A percentile compares a stretch with the other conserved stretches of the same genome.
Conservation (phyloP, 37 sponge, comb jelly and placozoan species). For the Agelas oroides region DNA sequence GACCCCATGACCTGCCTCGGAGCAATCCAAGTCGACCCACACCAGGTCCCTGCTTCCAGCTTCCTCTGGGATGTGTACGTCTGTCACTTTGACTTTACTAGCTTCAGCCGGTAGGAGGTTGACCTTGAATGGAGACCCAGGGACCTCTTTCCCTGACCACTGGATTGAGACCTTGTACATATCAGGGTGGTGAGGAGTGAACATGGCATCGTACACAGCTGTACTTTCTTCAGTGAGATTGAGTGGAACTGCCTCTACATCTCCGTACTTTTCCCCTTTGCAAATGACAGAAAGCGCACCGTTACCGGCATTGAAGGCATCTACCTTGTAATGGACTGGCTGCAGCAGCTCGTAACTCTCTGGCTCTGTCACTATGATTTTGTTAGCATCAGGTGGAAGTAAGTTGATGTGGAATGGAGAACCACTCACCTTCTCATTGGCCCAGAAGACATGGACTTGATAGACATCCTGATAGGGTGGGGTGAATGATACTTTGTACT, state of each 20-base stretch:
- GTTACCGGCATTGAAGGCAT: slow-evolving; percentile 55
- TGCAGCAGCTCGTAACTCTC: not conserved
- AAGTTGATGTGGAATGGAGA: slow-evolving; percentile 60
- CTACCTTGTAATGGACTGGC: not conserved
- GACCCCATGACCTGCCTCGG: not conserved
- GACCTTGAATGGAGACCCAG: slow-evolving; percentile 68
- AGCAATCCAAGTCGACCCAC: slow-evolving; percentile 16
- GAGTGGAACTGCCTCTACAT: slow-evolving; percentile 12
- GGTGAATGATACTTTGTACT: slow-evolving; percentile 32
- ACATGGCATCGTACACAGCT: slow-evolving; percentile 13
- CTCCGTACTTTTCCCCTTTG: slow-evolving; percentile 32
- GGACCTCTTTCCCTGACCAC: slow-evolving; percentile 51
- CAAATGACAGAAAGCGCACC: slow-evolving; percentile 48
- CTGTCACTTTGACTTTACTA: slow-evolving; percentile 30
- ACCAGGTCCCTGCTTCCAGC: slow-evolving; percentile 21
- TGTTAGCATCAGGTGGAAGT: slow-evolving; percentile 18
- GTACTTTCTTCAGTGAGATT: slow-evolving; percentile 9
- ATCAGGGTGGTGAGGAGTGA: slow-evolving; percentile 25
- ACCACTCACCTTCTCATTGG: slow-evolving; percentile 26
- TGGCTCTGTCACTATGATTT: slow-evolving; percentile 4
- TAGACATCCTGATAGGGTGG: slow-evolving; percentile 39
- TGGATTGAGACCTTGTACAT: slow-evolving; percentile 25
- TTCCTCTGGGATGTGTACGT: slow-evolving; percentile 15
- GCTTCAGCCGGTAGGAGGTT: slow-evolving; percentile 28
- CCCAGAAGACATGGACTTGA: slow-evolving; percentile 47